These are phyloP conservation scores for Phaedon cochleariae DNA, from an alignment of 2,888 invertebrate species.

Conservation along the genomic window DNA sequence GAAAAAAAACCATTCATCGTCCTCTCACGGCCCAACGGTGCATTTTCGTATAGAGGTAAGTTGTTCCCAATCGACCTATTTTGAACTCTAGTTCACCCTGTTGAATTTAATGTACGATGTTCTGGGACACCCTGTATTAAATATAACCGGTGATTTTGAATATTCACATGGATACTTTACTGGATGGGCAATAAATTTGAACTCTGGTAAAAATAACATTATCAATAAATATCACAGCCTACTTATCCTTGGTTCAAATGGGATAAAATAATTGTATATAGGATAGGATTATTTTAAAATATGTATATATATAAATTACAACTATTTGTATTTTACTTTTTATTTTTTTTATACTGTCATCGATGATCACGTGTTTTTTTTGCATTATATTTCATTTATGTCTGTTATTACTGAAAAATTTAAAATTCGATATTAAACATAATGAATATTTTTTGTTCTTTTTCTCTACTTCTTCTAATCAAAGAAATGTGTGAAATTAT, in stretches of 20 bases:
- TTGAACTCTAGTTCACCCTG: no score
- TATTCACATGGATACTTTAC: conserved; percentile 1
- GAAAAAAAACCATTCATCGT: no score
- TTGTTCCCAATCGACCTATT: no score
- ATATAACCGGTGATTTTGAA: not conserved
- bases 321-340: conserved; percentile 35
- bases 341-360: conserved; percentile 31
- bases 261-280: conserved; percentile 35
- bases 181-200: not conserved
- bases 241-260: not conserved
- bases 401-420: conserved; percentile 25
- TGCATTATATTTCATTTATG: conserved; percentile 33
- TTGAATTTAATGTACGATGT: no score
- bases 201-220: not conserved
- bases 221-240: not conserved
- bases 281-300: conserved; percentile 33
- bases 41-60: no score
- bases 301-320: conserved; percentile 40
- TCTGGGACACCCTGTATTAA: no score
- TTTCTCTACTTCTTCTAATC: conserved; percentile 7
- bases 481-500: no score
- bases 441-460: conserved; percentile 24
- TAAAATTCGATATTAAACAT: conserved; percentile 5
- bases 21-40: no score
- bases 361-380: conserved; percentile 26